Evolutionary conservation across 2,797 vertebrate genomes (phyloP).

Genomic region (Betta splendens): DNA sequence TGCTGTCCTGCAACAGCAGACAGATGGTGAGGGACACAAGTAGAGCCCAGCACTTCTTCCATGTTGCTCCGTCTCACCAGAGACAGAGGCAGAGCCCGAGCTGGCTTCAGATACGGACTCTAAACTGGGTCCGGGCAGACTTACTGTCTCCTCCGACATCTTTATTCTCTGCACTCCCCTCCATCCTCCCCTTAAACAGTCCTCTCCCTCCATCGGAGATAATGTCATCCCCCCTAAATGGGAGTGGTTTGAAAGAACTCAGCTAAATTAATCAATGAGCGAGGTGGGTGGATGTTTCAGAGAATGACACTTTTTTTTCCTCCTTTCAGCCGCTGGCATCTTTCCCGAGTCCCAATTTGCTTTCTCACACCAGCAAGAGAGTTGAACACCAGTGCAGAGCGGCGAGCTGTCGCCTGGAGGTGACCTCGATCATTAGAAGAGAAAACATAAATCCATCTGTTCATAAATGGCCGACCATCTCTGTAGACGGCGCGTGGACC

Average conservation of each 20-base stretch:
- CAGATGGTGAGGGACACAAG: conserved; percentile 43
- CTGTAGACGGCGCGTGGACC: conserved; percentile 35
- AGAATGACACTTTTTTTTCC: conserved; percentile 60
- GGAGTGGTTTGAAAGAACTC: conserved; percentile 57
- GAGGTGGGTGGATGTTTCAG: conserved; percentile 47
- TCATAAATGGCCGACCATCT: conserved; percentile 57
- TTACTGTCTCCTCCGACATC: conserved; percentile 42
- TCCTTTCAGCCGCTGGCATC: conserved; percentile 59
- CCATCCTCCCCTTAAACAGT: conserved; percentile 43
- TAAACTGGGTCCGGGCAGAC: conserved; percentile 28
- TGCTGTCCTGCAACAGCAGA: conserved; percentile 42
- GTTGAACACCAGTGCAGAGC: conserved; percentile 39
- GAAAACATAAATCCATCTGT: conserved; percentile 61
- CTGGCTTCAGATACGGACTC: conserved; percentile 13
- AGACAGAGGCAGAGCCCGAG: too few relatives aligned
- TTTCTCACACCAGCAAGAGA: conserved; percentile 46
- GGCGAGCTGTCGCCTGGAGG: conserved; percentile 47
- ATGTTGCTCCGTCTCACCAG: conserved; percentile 45
- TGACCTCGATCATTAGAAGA: conserved; percentile 61
- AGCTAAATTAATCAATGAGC: conserved; percentile 65
- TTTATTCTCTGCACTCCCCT: conserved; percentile 45
- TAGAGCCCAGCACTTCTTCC: conserved; percentile 49
- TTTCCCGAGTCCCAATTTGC: conserved; percentile 67
- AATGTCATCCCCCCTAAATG: conserved; percentile 52
- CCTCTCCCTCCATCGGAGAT: conserved; percentile 53